Base-by-base conservation (phyloP, 2,113 vertebrate species). In the Oenanthe melanoleuca region DNA sequence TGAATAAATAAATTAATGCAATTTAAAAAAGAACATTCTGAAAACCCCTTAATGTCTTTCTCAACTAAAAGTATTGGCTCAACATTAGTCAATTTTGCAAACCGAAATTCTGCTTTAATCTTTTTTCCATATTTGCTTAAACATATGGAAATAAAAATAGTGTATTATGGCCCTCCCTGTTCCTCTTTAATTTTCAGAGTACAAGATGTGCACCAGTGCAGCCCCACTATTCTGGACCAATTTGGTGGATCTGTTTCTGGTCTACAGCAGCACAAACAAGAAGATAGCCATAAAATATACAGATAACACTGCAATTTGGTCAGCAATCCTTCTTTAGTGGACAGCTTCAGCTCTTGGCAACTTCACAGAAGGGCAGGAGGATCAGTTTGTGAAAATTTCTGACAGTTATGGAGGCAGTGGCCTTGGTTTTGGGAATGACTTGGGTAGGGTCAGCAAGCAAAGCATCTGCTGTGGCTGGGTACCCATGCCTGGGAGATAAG, bases 81-180 rank as follows among this genome's bases (percentile, higher is more conserved):
- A 42, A 64, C 52, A 80, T 95, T 45, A 78, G 80, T 92, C 67
- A 67, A 8, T 81, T 88, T 92, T 94, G 65, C 86, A 70, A 69
- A 33, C 52, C 33, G 90, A 55, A 84, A 63, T 95, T 49, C 82
- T 91, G 34, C 61, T 67, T 52, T 93, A 80, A 67, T 81, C 34
- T 73, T 83, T 96, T 91, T 86, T 63, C 84, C 70, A 66, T 71
- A 52, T 57, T 91, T 86, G 49, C 42, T 89, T 84, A 92, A 96
- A 56, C n/a, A 40, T 56, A 63, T 37, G 33, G 89, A 72, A 60
- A 72, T 89, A 88, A 47, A 94, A 86, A 82, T 57, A 70, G 49
- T 47, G 16, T 37, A 24, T 88, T 64, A 55, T 14, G 14, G 56
- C 6, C 33, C 14, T 86, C 40, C 53, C 38, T 20, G 9, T 40